A percentile compares a stretch with the other conserved stretches of the same genome.
Conservation (phyloP, 2,888 invertebrate species). For the Phaedon cochleariae region DNA sequence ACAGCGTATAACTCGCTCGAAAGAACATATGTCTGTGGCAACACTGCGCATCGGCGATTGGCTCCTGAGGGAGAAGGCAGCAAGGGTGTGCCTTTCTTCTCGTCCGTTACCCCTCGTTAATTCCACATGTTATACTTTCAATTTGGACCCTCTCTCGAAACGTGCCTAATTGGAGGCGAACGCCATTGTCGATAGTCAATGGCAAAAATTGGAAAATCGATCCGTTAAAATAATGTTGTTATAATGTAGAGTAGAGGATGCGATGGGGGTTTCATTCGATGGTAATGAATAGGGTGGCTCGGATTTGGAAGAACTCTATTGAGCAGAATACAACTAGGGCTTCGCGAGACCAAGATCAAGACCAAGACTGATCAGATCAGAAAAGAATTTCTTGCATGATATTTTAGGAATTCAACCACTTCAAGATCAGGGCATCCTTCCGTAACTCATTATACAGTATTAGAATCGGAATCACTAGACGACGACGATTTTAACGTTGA, state of each 20-base stretch:
- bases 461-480: too few species aligned
- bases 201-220: conserved; percentile 41
- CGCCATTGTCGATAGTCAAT: conserved; percentile 41
- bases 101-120: conserved; percentile 47
- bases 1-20: too few species aligned
- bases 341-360: too few species aligned
- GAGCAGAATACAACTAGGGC: too few species aligned
- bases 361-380: too few species aligned
- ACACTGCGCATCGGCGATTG: conserved; percentile 55
- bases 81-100: conserved; percentile 53
- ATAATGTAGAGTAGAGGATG: conserved; percentile 38
- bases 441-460: too few species aligned
- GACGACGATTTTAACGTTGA: too few species aligned
- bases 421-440: too few species aligned
- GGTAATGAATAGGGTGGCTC: conserved; percentile 33
- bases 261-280: conserved; percentile 32
- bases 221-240: conserved; percentile 49
- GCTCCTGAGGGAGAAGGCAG: conserved; percentile 51
- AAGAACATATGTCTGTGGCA: too few species aligned
- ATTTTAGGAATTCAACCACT: too few species aligned
- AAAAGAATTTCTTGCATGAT: too few species aligned
- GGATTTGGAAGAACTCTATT: too few species aligned
- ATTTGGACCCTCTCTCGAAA: conserved; percentile 50
- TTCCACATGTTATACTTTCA: conserved; percentile 54
- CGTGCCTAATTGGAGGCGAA: conserved; percentile 48